These are phyloP conservation scores for Dryobota labecula DNA, from an alignment of 2,888 invertebrate genomes.

Conservation along the genomic window DNA sequence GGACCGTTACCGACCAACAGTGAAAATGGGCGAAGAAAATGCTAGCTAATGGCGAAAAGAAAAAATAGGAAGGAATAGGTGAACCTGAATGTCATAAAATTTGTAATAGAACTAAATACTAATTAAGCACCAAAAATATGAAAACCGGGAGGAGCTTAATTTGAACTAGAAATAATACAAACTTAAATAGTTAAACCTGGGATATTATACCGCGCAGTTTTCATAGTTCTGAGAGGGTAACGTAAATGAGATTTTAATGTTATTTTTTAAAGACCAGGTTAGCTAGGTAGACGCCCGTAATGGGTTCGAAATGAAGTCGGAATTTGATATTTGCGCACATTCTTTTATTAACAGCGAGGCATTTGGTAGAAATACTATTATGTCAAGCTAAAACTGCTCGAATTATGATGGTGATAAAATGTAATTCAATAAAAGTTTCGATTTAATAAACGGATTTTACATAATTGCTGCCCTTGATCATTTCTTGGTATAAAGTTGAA, in stretches of 20 bases:
- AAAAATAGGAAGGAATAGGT: neutral
- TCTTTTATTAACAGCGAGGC: neutral
- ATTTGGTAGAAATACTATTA: neutral
- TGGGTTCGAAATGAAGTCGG: slow-evolving; percentile 37
- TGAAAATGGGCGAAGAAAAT: neutral
- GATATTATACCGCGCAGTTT: slow-evolving; percentile 38
- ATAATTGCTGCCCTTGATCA: neutral
- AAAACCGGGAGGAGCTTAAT: slow-evolving; percentile 3
- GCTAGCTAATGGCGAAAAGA: neutral
- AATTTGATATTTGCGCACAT: slow-evolving; percentile 19
- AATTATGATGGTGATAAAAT: neutral
- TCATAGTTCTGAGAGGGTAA: slow-evolving; percentile 25
- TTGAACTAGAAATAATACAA: slow-evolving; percentile 25
- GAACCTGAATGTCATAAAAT: neutral
- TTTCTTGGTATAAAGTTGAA: neutral
- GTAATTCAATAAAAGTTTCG: neutral
- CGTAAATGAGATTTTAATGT: slow-evolving; percentile 59
- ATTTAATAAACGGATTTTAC: neutral
- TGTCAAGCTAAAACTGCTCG: neutral
- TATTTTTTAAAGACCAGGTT: slow-evolving; percentile 48
- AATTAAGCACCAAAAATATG: neutral
- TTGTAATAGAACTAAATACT: neutral
- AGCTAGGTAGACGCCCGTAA: slow-evolving; percentile 31
- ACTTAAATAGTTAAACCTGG: slow-evolving; percentile 22
- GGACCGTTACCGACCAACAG: neutral